Conservation (phyloP, 2,113 vertebrate genomes). For the Argyrosomus japonicus region DNA sequence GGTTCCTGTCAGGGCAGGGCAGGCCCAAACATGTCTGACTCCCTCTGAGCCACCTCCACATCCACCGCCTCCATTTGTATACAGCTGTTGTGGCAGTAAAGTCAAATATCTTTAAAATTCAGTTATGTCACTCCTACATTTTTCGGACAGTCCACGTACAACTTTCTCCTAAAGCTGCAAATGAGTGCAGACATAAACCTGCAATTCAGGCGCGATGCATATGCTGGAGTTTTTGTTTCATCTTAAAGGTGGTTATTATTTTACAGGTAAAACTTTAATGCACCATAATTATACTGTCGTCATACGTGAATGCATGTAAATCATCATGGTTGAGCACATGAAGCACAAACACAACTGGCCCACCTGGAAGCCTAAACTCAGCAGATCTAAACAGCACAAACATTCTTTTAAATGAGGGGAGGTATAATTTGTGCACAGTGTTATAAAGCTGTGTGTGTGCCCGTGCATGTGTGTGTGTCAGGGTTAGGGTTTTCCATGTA, state of each 20-base stretch:
- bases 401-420: constrained; percentile 45
- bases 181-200: neutral
- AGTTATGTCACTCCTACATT: constrained; percentile 7
- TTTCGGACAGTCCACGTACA: constrained; percentile 7
- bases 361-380: constrained; percentile 42
- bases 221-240: constrained; percentile 25
- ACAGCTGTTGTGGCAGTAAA: constrained; percentile 48
- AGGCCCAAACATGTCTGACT: constrained; percentile 71
- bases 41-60: constrained; percentile 39
- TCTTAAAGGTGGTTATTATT: constrained; percentile 37
- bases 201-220: neutral
- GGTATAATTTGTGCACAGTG: constrained; percentile 45
- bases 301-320: constrained; percentile 17
- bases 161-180: constrained; percentile 39
- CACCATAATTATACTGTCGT: constrained; percentile 35
- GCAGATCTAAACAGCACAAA: constrained; percentile 10
- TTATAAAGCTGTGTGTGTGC: constrained; percentile 10
- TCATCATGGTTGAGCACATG: constrained; percentile 8
- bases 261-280: constrained; percentile 37
- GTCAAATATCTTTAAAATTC: constrained; percentile 43
- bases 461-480: neutral
- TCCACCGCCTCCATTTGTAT: constrained; percentile 45
- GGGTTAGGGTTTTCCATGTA: neutral
- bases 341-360: constrained; percentile 27
- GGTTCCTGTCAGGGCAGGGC: constrained; percentile 77